Evolutionary conservation across 2,797 vertebrate species (phyloP).

Genomic region (Psittacula echo): DNA sequence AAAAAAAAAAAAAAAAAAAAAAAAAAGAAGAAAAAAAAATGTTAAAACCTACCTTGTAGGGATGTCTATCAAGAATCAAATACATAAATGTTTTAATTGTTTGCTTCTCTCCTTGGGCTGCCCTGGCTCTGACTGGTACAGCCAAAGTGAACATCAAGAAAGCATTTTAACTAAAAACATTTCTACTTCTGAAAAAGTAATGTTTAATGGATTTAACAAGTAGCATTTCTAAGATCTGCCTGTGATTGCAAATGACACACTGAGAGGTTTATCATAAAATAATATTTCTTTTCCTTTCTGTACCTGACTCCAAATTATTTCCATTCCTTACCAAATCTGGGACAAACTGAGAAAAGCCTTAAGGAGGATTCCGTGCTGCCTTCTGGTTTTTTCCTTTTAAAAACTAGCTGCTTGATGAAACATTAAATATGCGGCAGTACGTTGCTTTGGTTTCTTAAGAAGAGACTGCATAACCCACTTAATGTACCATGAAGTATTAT

Average conservation of each 20-base stretch:
- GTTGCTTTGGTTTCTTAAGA: not conserved
- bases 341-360: not conserved
- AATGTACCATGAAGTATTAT: constrained; percentile 36
- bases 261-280: constrained; percentile 6
- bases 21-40: constrained; percentile 40
- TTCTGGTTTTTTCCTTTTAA: not conserved
- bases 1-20: not conserved
- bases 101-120: not conserved
- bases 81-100: constrained; percentile 44
- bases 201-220: not conserved
- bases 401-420: constrained; percentile 7
- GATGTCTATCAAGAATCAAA: constrained; percentile 46
- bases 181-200: not conserved
- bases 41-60: constrained; percentile 75
- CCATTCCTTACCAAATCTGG: not conserved
- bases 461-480: not conserved
- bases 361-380: not conserved
- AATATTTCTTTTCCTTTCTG: not conserved
- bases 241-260: not conserved
- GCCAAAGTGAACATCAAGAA: not conserved
- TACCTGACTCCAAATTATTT: not conserved
- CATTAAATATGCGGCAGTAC: not conserved
- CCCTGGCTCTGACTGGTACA: not conserved
- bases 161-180: not conserved
- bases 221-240: not conserved